A percentile compares a stretch with the other conserved stretches of the same genome.
Evolutionary conservation across 2,797 vertebrate species (phyloP).

Genomic region (Ceryle rudis): DNA sequence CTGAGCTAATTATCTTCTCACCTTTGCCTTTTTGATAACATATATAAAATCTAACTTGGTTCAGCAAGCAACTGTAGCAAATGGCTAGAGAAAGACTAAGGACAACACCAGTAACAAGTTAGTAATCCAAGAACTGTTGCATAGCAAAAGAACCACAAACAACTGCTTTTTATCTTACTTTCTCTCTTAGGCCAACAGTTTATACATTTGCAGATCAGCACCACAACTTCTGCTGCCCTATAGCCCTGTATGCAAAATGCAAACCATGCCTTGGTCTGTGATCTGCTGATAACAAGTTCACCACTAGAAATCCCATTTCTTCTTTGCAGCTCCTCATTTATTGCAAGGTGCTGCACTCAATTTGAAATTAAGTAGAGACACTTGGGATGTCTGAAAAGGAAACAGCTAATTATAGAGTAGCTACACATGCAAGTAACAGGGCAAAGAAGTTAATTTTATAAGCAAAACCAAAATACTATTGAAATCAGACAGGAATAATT

Average conservation of each 20-base stretch:
- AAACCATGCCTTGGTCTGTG: neutral
- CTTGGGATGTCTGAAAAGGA: constrained; percentile 13
- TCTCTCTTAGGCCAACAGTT: neutral
- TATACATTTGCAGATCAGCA: neutral
- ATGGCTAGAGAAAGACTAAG: neutral
- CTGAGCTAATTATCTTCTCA: neutral
- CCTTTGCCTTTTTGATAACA: neutral
- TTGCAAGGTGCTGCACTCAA: neutral
- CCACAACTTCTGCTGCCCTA: neutral
- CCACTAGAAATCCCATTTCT: neutral
- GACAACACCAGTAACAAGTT: neutral
- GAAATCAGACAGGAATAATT: constrained; percentile 7
- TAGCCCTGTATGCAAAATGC: neutral
- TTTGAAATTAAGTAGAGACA: constrained; percentile 4
- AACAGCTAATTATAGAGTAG: constrained; percentile 26
- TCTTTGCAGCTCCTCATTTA: neutral
- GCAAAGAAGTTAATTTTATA: constrained; percentile 34
- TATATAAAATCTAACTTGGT: neutral
- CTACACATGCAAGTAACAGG: neutral
- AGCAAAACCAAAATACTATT: neutral
- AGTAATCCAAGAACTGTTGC: neutral
- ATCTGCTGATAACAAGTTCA: neutral
- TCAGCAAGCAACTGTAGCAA: neutral
- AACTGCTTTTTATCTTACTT: neutral
- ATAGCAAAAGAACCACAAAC: neutral